Evolutionary conservation across 1,140 invertebrate genomes (phyloP), one percentile per base, ranked within the genome.

Genomic region (Calephelis nemesis): DNA sequence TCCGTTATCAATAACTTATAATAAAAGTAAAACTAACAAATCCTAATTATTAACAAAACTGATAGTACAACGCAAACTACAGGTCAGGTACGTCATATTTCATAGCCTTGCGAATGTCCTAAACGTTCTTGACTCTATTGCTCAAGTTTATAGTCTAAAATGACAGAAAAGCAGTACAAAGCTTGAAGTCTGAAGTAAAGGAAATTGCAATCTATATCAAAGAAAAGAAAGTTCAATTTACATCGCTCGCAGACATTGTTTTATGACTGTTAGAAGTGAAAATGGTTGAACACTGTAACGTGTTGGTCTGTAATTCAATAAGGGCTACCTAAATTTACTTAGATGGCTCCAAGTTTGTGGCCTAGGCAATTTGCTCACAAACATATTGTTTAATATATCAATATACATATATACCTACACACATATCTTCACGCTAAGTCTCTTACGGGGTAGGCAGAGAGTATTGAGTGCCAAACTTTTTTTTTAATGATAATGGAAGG

Each of bases 271-370:
- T 73, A 77, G 70, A 68, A 75, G 76, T 72, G 66, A 77, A 69
- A 74, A 76, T 68, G 73, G 65, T 69, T 73, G 65, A 71, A 69
- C 74, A 70, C 75, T 69, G 75, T 83, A 86, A 88, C 79, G 83
- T 87, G 85, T 82, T 79, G 78, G 83, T 73, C 78, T 81, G 83
- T 89, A 89, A 89, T 86, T 87, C 79, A 87, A 87, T 87, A 87
- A 89, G 81, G 87, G 79, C 78, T 82, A 78, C 79, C 84, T 77
- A 86, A 89, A 87, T 89, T 87, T 83, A 89, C 80, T 89, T 79
- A 80, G 81, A 89, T 87, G 85, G 83, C 72, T 76, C 77, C 70
- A 78, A 85, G 81, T 86, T 83, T 86, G 83, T 76, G 82, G 81
- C 66, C 54, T 62, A 69, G 64, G 76, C 83, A 87, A 85, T 87